Evolutionary conservation across 2,888 invertebrate genomes (phyloP), one percentile per base, ranked within the genome.

Genomic region (Xestia sexstrigata): DNA sequence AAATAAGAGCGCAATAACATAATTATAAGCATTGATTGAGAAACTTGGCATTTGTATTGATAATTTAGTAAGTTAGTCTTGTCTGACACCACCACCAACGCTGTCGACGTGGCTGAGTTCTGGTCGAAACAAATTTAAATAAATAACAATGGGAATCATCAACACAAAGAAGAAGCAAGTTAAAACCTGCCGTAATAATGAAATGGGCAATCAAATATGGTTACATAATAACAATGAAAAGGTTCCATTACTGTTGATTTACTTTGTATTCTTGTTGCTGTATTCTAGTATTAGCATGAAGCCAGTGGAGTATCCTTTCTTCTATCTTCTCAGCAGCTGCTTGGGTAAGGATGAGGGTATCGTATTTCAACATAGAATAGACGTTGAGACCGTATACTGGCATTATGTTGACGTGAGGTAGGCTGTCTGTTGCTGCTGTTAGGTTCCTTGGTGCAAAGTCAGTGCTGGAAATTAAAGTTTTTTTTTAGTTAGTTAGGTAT

Each of bases 371-470:
- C 98, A 99, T 99, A 55, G 99, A 99, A 95, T 98, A 98, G 0
- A 99, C 99, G 97, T 99, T 99, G 26, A 99, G 97, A 90, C 99
- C 99, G 96, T 99, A 99, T 0, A 98, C 98, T 17, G 99, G 99
- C 99, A 99, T 99, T 42, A 99, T 96, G 94, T 99, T 99, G 58
- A 99, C 97, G 92, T 99, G 98, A 58, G 97, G 97, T n/a, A 99
- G 96, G 6, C 92, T 87, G 88, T 98, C 98, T 6, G 98, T 97
- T 2, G 99, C 99, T 52, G 97, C 95, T 66, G 98, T 98, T 83
- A 99, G 98, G 92, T 99, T 99, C 83, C 97, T 97, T 1, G 99
- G 98, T 97, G 99, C 98, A 70, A 98, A 96, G 91, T 99, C 99
- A 65, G 97, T 97, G 87, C 99, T 99, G 95, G 30, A 80, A 80